A percentile compares a stretch with the other conserved stretches of the same genome.
Conservation (phyloP, 2,113 vertebrate species). For the Caracal caracal region DNA sequence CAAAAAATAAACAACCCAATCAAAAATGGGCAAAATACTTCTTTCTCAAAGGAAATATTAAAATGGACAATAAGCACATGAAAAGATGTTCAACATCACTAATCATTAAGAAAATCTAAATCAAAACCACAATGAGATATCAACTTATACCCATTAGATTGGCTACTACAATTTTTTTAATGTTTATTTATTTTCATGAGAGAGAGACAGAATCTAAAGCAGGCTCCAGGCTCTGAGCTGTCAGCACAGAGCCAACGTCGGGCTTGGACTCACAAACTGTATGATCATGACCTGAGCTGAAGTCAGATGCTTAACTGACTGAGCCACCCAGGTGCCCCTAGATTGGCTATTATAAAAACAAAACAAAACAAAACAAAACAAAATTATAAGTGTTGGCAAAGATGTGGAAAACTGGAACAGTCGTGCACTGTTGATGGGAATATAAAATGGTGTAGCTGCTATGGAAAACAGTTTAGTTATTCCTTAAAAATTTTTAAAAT, state of each 20-base stretch:
- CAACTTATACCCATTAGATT: not conserved
- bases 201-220: no score
- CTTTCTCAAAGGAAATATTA: not conserved
- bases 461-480: not conserved
- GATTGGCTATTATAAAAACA: no score
- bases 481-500: not conserved
- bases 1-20: not conserved
- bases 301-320: no score
- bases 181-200: no score
- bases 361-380: not conserved
- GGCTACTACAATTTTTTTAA: not conserved
- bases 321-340: no score
- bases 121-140: not conserved
- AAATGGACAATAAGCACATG: not conserved
- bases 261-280: no score
- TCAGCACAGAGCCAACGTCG: no score
- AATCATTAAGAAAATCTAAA: not conserved
- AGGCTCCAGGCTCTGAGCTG: no score
- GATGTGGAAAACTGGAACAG: not conserved
- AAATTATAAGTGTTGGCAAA: not conserved
- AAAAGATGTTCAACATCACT: not conserved
- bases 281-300: no score
- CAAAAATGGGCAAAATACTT: not conserved
- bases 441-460: not conserved
- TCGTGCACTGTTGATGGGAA: not conserved